Percentiles rank a stretch among this genome's conserved stretches.
phyloP scores from a whole-genome alignment of 2,113 vertebrate species.

The Tyrannus savana region DNA sequence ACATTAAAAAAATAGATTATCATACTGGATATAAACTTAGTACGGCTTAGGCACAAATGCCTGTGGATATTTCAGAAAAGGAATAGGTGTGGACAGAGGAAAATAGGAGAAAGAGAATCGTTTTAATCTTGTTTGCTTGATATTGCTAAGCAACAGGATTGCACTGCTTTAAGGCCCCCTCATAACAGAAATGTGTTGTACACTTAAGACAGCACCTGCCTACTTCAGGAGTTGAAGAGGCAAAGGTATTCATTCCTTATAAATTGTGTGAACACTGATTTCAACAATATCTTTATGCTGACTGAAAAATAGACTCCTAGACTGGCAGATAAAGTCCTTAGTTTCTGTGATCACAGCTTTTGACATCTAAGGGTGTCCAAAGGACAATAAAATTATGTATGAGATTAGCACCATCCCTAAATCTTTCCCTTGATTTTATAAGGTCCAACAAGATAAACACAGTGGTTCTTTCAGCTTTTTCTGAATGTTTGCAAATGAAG shows the following conservation, averaged over 20 bases:
- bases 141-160: not conserved
- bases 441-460: not conserved
- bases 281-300: not conserved
- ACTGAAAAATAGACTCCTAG: not conserved
- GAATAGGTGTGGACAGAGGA: not conserved
- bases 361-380: not conserved
- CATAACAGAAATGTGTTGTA: not conserved
- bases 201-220: not conserved
- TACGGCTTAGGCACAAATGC: not conserved
- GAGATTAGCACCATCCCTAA: not conserved
- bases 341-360: not conserved
- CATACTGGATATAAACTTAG: not conserved
- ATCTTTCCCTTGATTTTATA: not conserved
- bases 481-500: not conserved
- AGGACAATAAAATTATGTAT: not conserved
- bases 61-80: not conserved
- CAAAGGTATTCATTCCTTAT: not conserved
- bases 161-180: not conserved
- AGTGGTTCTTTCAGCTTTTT: not conserved
- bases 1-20: not conserved
- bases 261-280: not conserved
- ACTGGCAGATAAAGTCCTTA: not conserved
- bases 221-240: not conserved
- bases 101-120: not conserved
- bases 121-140: not conserved